Base-by-base conservation (phyloP, 1,140 invertebrate genomes). In the Heliconius nattereri region DNA sequence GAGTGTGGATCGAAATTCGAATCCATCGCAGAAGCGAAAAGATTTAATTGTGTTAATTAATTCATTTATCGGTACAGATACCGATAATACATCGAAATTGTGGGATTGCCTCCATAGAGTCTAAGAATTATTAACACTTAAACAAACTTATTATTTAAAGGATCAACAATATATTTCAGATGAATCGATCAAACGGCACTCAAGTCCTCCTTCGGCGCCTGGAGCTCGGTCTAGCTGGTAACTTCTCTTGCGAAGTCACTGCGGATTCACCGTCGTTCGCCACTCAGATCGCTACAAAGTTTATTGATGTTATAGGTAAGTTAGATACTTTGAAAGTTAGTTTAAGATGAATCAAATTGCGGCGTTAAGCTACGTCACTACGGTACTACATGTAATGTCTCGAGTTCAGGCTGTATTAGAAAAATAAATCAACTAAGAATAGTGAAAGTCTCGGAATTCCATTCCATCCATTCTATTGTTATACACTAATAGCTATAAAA, bases 221-320 rank as follows among this genome's bases (percentile, higher is more conserved):
- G 79, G 96, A 96, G 78, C 96, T 97, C 78, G 95, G 95, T 52
- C 94, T 97, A 40, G 96, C 97, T 40, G 98, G 97, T n/a, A 97
- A 96, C 91, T 97, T 98, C 94, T 97, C 96, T 88, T 98, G 98
- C 89, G 97, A 98, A 95, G 97, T 98, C 66, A 97, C 97, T 1
- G 97, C 97, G 8, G 97, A 98, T 86, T 95, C 96, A 7, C 97
- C 97, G 8, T 96, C 96, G 37, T 98, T 98, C 85, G 95, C 96
- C 26, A 98, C 97, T 1, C 95, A 95, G 83, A 95, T 95, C 20
- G 96, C 95, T 71, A 94, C 95, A 74, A 96, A 96, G 84, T 95
- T 96, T 81, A 96, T 98, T 85, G 95, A 96, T 83, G 97, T 98
- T 85, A 96, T 97, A 78, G 96, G 97, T 98, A 95, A 97, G 81